Percentiles rank a stretch among this genome's conserved stretches.
These are phyloP conservation scores for Naja naja DNA, from an alignment of 2,113 vertebrate species.

Conservation along the genomic window DNA sequence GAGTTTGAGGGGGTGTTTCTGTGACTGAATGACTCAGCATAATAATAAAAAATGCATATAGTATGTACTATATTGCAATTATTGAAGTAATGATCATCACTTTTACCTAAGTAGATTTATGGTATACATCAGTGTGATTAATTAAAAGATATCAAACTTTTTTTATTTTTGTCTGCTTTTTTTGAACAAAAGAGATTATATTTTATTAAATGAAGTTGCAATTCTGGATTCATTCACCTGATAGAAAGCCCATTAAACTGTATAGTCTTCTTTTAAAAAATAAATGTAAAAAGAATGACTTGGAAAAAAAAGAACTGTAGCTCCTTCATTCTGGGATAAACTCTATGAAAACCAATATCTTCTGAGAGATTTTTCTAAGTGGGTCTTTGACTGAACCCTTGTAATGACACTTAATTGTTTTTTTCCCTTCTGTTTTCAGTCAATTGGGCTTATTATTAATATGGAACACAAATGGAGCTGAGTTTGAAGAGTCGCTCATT, in stretches of 20 bases:
- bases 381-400: constrained; percentile 41
- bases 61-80: neutral
- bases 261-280: neutral
- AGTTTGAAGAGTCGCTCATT: constrained; percentile 49
- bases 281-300: neutral
- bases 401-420: constrained; percentile 59
- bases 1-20: neutral
- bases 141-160: neutral
- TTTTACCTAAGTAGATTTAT: neutral
- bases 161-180: constrained; percentile 14
- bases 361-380: constrained; percentile 46
- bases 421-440: constrained; percentile 47
- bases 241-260: neutral
- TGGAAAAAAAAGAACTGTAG: constrained; percentile 16
- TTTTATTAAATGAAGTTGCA: constrained; percentile 14
- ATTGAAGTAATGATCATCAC: neutral
- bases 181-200: constrained; percentile 22
- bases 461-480: constrained; percentile 49
- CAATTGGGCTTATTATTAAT: constrained; percentile 56
- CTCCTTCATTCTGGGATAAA: constrained; percentile 26
- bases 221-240: neutral
- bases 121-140: neutral
- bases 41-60: neutral
- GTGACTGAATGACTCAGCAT: neutral
- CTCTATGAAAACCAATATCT: constrained; percentile 46